Base-by-base conservation (phyloP, 2,797 vertebrate species). In the Sternarchorhynchus goeldii region DNA sequence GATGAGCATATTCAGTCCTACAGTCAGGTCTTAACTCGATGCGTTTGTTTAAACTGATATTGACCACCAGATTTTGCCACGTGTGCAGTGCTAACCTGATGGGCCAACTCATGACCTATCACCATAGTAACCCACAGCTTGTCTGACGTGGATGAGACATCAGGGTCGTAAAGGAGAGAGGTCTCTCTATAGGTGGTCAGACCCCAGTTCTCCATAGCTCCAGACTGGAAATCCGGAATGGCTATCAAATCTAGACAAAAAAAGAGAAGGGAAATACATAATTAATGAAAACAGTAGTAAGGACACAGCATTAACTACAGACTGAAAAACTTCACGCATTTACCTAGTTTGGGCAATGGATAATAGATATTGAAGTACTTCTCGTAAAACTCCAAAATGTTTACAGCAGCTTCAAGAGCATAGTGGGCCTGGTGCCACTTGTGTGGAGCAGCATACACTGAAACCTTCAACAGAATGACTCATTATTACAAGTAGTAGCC, bases 121-220 rank as follows among this genome's bases (percentile, higher is more conserved):
- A 94, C 93, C 88, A 85, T 87, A 25, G 94, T 94, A 73, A 95
- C 88, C 93, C 92, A 93, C 50, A 95, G 88, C 83, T 92, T 89
- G 84, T 94, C 92, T n/a, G 89, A 93, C 36, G 88, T 82, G 0
- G 94, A 94, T 68, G 93, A 95, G 18, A 90, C 91, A 68, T 86
- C 85, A 1, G 93, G 89, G 76, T 94, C 91, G 25, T 90, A 93
- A 31, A 95, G 92, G 29, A 95, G 89, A 74, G 93, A 92, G 0
- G 90, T 94, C 85, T 95, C 94, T 83, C 90, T 90, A 80, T 93
- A 95, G 20, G 93, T 94, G 78, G 91, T 93, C 84, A 95, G 90
- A 78, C 93, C 94, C 94, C 94, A 94, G 87, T 95, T 95, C 86
- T 95, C 93, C 94, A 95, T 95, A 0, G 93, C 94, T 59, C 94